Evolutionary conservation across 35 echinoderm and acorn worm genomes (phyloP), one percentile per base, ranked within the genome.

Genomic region (Ptychodera flava): DNA sequence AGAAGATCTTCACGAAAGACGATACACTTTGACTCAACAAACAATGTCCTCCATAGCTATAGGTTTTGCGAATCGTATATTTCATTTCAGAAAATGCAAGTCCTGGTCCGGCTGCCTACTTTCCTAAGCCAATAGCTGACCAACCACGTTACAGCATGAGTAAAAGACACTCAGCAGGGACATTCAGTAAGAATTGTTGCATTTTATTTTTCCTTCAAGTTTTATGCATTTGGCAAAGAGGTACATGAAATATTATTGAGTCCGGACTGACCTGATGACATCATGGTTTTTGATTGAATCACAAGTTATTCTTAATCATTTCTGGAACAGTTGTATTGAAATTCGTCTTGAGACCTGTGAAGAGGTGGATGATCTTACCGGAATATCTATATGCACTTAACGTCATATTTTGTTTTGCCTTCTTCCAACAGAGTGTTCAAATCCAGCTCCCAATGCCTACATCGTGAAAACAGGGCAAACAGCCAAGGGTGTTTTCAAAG

Each of bases 81-180:
- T n/a, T n/a, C n/a, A n/a, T n/a, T 34, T 33, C 52, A 91, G 90
- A 87, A n/a, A 53, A 87, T 30, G 90, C 87, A 32, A 87, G 85
- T 79, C 90, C 90, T n/a, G 79, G 90, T 0, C 96, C 96, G 27
- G 94, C 90, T 0, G 93, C 83, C 2, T 99, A 99, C 83, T 87
- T 84, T 30, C 92, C 90, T 32, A 52, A 84, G 1, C 33, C 87
- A 30, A 94, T 88, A 1, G 92, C 92, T 77, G 88, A 89, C 0
- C 88, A 89, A 78, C 93, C 93, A 0, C 94, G 91, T 30, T 94
- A 99, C 82, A 99, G 96, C 78, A 99, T 99, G 96, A 99, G 85
- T 16, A 91, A 94, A 85, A 87, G 96, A 33, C 90, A 64, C 45
- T 12, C 89, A 22, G 81, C 82, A 37, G 38, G 34, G 81, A 81